Evolutionary conservation across 2,113 vertebrate genomes (phyloP).

Genomic region (Zosterops japonicus): DNA sequence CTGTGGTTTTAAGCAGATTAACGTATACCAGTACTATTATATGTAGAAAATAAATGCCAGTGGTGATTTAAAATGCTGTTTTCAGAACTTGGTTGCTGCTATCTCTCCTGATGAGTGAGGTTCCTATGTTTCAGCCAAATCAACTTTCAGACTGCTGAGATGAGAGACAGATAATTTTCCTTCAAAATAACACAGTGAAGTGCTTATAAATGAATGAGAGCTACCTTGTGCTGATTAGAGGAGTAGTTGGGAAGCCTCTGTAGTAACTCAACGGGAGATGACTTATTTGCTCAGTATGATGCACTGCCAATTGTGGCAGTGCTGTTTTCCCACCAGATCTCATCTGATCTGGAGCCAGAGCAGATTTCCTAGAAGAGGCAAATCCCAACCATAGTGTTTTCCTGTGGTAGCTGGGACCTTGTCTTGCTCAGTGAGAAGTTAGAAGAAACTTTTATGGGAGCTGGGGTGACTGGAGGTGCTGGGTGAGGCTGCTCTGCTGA

Average conservation of each 20-base stretch:
- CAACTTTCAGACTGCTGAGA: conserved; percentile 22
- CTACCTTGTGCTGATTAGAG: neutral
- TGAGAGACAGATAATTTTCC: neutral
- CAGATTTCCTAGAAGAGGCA: neutral
- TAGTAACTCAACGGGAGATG: neutral
- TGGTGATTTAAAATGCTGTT: neutral
- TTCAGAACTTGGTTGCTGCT: neutral
- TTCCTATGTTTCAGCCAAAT: neutral
- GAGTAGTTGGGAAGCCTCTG: neutral
- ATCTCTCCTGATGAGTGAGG: neutral
- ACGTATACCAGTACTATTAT: neutral
- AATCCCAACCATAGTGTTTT: neutral
- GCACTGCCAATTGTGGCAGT: neutral
- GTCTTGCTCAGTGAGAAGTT: neutral
- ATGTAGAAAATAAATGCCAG: neutral
- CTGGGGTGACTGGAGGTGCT: neutral
- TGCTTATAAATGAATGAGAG: neutral
- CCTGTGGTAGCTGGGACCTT: neutral
- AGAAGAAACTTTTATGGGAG: neutral
- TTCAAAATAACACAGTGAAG: neutral
- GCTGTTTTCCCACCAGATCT: neutral
- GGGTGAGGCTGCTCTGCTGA: neutral
- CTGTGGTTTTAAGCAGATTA: neutral
- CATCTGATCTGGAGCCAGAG: neutral
- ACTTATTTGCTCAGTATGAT: neutral